Evolutionary conservation across 64 coral and sea anemone genomes (phyloP), one percentile per base, ranked within the genome.

Genomic region (Montipora foliosa): DNA sequence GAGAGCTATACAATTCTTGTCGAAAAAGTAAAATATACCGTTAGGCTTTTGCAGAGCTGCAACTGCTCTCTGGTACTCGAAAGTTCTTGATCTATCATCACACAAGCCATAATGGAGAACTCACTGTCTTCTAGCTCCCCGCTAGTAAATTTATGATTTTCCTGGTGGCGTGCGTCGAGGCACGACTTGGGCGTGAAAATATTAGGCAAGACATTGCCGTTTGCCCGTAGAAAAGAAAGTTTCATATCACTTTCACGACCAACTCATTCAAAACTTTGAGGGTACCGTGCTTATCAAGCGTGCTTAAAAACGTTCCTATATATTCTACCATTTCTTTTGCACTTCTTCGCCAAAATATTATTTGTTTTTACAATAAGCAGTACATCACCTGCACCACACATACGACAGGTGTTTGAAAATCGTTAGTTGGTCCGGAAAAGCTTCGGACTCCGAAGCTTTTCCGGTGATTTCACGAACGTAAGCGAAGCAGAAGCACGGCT

Each of bases 141-240:
- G n/a, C 3, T 71, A 71, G 66, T 49, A 12, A 71, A 86, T 86
- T 71, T 29, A 71, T 71, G 8, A 1, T 70, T 47, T 50, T 71
- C 20, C 45, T 49, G 45, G 66, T 44, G 82, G 47, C 62, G 66
- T 71, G 44, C 17, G 2, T 25, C 16, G 10, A 72, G 82, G 82
- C 82, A 50, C 66, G 82, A 22, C 66, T 5, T 22, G 19, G 82
- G 82, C 82, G 82, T 86, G n/a, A 74, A 74, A 74, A 74, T 19
- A 68, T 47, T 67, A 6, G 12, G 7, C 16, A 67, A 48, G 13
- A 44, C 19, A n/a, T 47, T 6, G 29, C n/a, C 8, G 13, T 45
- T 29, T 68, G 6, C 7, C 15, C 13, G 59, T n/a, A 20, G 49
- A 67, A 46, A 9, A 4, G 12, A 50, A 37, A 37, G 76, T 1